phyloP scores from a whole-genome alignment of 2,113 vertebrate species.

The Aphyosemion australe region DNA sequence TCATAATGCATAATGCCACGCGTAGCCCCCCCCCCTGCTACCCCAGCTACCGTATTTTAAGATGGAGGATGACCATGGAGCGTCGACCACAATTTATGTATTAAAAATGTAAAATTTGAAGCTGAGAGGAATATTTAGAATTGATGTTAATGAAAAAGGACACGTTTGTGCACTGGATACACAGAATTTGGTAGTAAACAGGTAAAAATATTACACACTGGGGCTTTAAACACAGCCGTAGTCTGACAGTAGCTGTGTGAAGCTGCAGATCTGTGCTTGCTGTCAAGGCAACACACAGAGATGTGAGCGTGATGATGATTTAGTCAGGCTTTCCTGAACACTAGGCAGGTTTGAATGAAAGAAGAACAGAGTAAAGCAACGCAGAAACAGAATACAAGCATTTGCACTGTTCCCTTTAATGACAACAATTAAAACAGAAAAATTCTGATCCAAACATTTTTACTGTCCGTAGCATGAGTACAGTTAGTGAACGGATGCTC shows the following conservation, averaged over 20 bases:
- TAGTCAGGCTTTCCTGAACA: constrained; percentile 31
- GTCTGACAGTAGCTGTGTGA: constrained; percentile 43
- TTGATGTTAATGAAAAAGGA: too few species aligned
- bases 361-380: constrained; percentile 20
- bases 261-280: constrained; percentile 32
- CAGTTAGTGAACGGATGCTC: constrained; percentile 17
- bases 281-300: constrained; percentile 29
- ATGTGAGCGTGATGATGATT: constrained; percentile 50
- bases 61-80: too few species aligned
- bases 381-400: constrained; percentile 44
- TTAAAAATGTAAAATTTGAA: too few species aligned
- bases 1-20: too few species aligned
- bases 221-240: neutral
- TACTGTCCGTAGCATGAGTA: neutral
- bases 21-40: too few species aligned
- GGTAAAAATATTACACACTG: too few species aligned
- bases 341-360: constrained; percentile 16
- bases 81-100: too few species aligned
- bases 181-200: too few species aligned
- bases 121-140: too few species aligned
- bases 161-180: too few species aligned
- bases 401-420: constrained; percentile 57
- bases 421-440: constrained; percentile 65
- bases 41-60: too few species aligned
- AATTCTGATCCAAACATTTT: constrained; percentile 33